Conservation (phyloP, 2,797 vertebrate genomes). For the Amazonetta brasiliensis region DNA sequence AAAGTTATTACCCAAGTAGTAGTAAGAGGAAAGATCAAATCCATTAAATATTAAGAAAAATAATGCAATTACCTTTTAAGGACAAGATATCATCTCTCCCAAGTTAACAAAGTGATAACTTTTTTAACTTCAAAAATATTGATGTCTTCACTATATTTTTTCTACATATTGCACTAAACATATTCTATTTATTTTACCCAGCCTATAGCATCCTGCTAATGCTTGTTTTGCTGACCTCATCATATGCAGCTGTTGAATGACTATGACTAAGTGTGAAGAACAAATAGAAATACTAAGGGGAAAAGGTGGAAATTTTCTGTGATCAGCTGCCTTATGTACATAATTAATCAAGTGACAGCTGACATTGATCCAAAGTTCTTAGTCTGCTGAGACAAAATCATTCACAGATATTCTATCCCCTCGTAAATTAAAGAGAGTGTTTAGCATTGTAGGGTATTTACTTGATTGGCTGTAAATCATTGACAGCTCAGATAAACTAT, state of each 20-base stretch:
- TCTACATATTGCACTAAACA: not conserved
- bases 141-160: not conserved
- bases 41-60: not conserved
- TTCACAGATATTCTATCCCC: conserved; percentile 17
- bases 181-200: not conserved
- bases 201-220: not conserved
- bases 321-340: not conserved
- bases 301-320: conserved; percentile 21
- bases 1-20: not conserved
- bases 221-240: conserved; percentile 3
- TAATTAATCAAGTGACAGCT: conserved; percentile 58
- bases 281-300: not conserved
- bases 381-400: conserved; percentile 27
- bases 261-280: conserved; percentile 41
- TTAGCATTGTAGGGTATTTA: conserved; percentile 9
- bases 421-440: not conserved
- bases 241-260: not conserved
- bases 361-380: conserved; percentile 50
- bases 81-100: not conserved
- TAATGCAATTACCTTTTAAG: not conserved
- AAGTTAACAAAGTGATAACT: not conserved
- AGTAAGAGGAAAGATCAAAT: not conserved
- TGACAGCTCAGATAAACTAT: not conserved
- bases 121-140: not conserved
- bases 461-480: not conserved